Evolutionary conservation across 2,888 invertebrate species (phyloP), one percentile per base, ranked within the genome.

Genomic region (Corythucha ciliata): DNA sequence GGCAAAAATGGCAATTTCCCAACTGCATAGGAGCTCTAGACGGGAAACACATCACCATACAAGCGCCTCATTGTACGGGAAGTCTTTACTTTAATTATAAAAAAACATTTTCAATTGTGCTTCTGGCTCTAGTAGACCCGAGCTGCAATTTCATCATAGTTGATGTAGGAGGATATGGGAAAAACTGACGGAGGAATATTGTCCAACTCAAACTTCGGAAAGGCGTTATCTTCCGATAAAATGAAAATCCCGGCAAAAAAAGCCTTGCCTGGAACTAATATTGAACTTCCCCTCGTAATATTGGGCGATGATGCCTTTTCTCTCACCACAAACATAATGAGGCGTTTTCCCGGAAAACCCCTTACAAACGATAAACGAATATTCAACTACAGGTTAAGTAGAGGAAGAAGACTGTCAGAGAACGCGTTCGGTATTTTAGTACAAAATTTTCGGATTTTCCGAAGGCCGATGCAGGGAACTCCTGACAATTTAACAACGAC

Each of bases 161-260:
- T 10, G 63, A 65, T 52, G 53, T 64, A 45, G 64, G 62, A 14
- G 56, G 59, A 20, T 61, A 60, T 45, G 63, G 63, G 6, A 62
- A 56, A 53, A 60, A 60, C 33, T 47, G 64, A 64, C 54, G 61
- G 60, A 25, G 61, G 61, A 20, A 60, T 64, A 36, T 63, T 63
- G 52, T 46, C 42, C 22, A 40, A 52, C 39, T 60, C 60, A 24
- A 57, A 52, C 21, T 47, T 63, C 42, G 62, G 60, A 47, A 52
- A 55, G 51, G 24, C 33, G 51, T 49, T 60, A 41, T 34, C 49
- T 18, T 45, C 33, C 21, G 29, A 48, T 22, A 47, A 24, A 36
- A 42, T 57, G 21, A 50, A 52, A 55, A 59, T 64, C 52, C 63
- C 63, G 21, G 53, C 52, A 52, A 58, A 58, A 54, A 57, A 57